Evolutionary conservation across 2,888 invertebrate species (phyloP), one percentile per base, ranked within the genome.

Genomic region (Hesperia comma): DNA sequence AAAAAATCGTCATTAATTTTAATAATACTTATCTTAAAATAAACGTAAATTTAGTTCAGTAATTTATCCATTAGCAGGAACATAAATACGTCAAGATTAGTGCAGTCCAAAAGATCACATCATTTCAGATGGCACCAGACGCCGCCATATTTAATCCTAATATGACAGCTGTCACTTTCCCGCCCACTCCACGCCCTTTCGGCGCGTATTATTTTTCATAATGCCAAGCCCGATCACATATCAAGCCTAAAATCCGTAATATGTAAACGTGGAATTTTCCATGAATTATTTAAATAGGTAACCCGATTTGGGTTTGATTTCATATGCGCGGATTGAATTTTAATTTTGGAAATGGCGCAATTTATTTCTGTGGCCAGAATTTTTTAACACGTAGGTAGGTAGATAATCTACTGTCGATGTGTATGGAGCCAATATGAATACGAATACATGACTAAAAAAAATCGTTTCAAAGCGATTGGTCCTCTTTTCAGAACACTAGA

Each of bases 141-240:
- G 55, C 17, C 66, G 77, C 81, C 79, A 82, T 84, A 78, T 81
- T 81, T 84, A 85, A 85, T 83, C 77, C 77, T 49, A 77, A 74
- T 83, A 83, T 87, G 88, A 88, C 87, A 88, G 81, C 82, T 87
- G 87, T 86, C 88, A 85, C 77, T 84, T 75, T 69, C 78, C 72
- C 82, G 80, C 80, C 81, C 77, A 79, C 79, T 74, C 71, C 70
- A 71, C 72, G 71, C 80, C 79, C 80, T 82, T 77, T 81, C 75
- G 74, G 72, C 79, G 75, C 68, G 74, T 72, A 76, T 83, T 82
- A 83, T 86, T 85, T 86, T 82, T 82, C 78, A 79, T 74, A 73
- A 74, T 69, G 74, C 64, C 70, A 72, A 75, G 72, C 71, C 70
- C 75, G 75, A 77, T 81, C 77, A 70, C 71, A 67, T 73, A 77